These are phyloP conservation scores for Abramis brama DNA, from an alignment of 2,113 vertebrate genomes.

Conservation along the genomic window DNA sequence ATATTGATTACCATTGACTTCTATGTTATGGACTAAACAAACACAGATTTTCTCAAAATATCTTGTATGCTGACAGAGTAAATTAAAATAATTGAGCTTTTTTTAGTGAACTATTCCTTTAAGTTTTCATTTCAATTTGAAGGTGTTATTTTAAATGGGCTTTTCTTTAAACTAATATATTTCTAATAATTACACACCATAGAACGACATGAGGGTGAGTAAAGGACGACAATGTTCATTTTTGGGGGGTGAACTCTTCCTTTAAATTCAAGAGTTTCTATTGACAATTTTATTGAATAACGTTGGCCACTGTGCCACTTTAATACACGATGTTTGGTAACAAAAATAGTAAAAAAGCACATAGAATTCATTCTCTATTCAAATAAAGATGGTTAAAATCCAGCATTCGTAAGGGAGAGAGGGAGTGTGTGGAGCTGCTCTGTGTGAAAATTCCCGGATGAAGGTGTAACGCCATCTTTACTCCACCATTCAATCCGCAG, in stretches of 20 bases:
- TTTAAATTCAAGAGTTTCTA: neutral
- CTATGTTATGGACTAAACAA: neutral
- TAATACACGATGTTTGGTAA: neutral
- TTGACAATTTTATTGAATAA: neutral
- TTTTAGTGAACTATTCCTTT: neutral
- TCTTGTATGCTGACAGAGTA: neutral
- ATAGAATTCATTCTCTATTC: neutral
- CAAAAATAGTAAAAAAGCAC: neutral
- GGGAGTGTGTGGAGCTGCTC: conserved; percentile 36
- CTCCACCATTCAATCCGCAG: conserved; percentile 68
- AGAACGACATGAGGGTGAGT: neutral
- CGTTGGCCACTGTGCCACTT: neutral
- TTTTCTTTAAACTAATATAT: neutral
- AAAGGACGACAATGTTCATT: neutral
- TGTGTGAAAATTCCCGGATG: conserved; percentile 70
- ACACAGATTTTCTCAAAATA: neutral
- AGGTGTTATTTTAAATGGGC: neutral
- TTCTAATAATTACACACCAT: neutral
- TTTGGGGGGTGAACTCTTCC: neutral
- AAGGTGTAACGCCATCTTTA: conserved; percentile 74
- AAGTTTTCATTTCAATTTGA: neutral
- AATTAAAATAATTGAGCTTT: neutral
- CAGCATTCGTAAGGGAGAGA: conserved; percentile 11
- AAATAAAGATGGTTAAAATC: conserved; percentile 5
- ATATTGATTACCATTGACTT: neutral